Evolutionary conservation across 1,140 invertebrate species (phyloP).

Genomic region (Drosophila albomicans): DNA sequence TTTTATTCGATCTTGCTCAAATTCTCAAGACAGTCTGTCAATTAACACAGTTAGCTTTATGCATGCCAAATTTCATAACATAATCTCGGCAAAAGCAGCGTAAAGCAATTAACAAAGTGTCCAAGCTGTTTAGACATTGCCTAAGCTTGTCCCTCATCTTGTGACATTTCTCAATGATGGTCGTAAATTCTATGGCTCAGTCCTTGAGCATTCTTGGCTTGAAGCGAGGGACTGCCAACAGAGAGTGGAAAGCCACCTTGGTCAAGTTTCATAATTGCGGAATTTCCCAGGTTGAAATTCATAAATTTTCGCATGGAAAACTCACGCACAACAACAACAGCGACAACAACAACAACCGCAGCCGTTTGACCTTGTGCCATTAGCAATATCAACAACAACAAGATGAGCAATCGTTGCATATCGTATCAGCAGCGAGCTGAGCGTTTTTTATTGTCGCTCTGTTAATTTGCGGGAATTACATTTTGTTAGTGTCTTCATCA

Average conservation of each 20-base stretch:
- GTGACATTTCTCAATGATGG: constrained; percentile 19
- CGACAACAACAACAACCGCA: constrained; percentile 12
- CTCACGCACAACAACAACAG: constrained; percentile 21
- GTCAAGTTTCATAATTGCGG: constrained; percentile 4
- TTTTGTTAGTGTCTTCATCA: constrained; percentile 45
- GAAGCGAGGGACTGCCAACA: constrained; percentile 19
- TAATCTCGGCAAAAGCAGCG: not conserved
- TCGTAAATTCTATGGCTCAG: constrained; percentile 32
- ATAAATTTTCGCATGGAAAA: constrained; percentile 51
- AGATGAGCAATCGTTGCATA: constrained; percentile 38
- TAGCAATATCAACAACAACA: constrained; percentile 23
- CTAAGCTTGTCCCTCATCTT: constrained; percentile 2
- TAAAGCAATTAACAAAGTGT: not conserved
- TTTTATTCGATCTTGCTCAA: constrained; percentile 6
- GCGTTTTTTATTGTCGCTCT: constrained; percentile 26
- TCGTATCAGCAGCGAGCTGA: constrained; percentile 6
- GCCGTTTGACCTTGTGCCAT: constrained; percentile 39
- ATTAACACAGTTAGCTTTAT: constrained; percentile 1
- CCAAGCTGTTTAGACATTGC: not conserved
- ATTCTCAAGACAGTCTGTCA: not conserved
- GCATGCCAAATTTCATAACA: not conserved
- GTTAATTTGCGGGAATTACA: constrained; percentile 62
- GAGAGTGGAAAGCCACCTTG: not conserved
- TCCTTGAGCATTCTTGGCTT: constrained; percentile 43
- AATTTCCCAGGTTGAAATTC: constrained; percentile 19